Evolutionary conservation across 1,140 invertebrate genomes (phyloP).

Genomic region (Trichoplusia ni): DNA sequence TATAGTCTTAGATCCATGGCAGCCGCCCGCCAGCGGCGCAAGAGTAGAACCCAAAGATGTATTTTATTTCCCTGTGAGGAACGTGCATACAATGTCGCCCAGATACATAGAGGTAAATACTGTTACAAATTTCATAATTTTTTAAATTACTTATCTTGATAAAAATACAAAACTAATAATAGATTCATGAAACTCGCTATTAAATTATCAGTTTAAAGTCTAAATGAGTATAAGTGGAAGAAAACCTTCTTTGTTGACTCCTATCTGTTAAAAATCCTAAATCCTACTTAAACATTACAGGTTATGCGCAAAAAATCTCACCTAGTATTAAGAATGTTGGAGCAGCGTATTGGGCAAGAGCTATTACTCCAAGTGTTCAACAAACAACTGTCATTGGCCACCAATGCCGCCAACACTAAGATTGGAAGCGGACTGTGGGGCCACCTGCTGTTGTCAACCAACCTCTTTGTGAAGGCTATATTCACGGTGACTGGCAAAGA

Average conservation of each 20-base stretch:
- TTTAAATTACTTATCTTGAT: too few species aligned
- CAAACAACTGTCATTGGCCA: constrained; percentile 96
- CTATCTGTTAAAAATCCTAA: too few species aligned
- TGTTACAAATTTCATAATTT: too few species aligned
- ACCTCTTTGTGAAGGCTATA: constrained; percentile 96
- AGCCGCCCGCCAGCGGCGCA: constrained; percentile 86
- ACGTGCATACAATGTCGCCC: constrained; percentile 96
- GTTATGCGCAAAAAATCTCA: constrained; percentile 95
- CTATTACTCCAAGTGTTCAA: constrained; percentile 97
- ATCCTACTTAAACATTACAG: too few species aligned
- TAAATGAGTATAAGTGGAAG: too few species aligned
- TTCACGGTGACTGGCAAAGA: constrained; percentile 99
- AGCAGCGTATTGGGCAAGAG: constrained; percentile 97
- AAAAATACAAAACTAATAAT: too few species aligned
- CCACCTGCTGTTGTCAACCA: constrained; percentile 96
- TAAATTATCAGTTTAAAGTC: too few species aligned
- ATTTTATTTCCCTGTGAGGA: constrained; percentile 94
- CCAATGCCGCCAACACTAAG: constrained; percentile 93
- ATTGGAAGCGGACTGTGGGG: constrained; percentile 92
- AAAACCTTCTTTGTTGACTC: too few species aligned
- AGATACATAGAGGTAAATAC: constrained; percentile 90
- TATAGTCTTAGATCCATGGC: constrained; percentile 96
- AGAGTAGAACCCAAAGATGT: constrained; percentile 84
- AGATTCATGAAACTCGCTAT: too few species aligned
- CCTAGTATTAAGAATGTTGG: constrained; percentile 97